Percentiles rank a stretch among this genome's conserved stretches.
These are phyloP conservation scores for Crotalus horridus DNA, from an alignment of 2,113 vertebrate species.

Conservation along the genomic window DNA sequence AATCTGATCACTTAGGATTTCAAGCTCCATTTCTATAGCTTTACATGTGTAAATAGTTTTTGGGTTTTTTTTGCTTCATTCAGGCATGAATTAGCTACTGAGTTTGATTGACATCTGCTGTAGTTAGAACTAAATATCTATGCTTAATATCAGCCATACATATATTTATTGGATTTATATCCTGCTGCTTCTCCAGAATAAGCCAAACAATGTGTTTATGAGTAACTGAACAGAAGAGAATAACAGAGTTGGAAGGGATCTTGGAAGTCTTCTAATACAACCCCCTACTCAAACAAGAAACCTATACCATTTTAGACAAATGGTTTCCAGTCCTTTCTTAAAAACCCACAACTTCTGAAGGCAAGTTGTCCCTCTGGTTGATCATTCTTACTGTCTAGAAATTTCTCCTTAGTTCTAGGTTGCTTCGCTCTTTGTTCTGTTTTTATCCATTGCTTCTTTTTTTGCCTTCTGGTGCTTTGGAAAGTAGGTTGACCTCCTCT, in stretches of 20 bases:
- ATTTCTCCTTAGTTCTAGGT: not conserved
- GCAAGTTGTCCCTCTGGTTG: not conserved
- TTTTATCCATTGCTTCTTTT: not conserved
- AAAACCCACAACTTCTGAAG: not conserved
- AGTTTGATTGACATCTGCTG: not conserved
- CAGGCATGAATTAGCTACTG: not conserved
- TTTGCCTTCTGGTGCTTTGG: not conserved
- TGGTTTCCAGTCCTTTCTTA: not conserved
- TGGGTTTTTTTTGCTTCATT: not conserved
- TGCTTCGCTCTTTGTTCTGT: not conserved
- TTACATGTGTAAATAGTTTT: not conserved
- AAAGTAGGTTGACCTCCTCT: not conserved
- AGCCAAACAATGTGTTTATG: not conserved
- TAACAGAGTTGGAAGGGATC: not conserved
- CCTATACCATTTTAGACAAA: not conserved
- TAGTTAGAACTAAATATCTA: not conserved
- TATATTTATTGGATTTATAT: not conserved
- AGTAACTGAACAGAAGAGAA: not conserved
- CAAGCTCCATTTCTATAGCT: not conserved
- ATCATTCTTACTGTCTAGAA: not conserved
- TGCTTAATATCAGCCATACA: not conserved
- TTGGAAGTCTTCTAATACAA: not conserved
- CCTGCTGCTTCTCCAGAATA: not conserved
- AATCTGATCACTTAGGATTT: not conserved
- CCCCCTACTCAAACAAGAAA: too few species aligned